Evolutionary conservation across 2,888 invertebrate species (phyloP).

Genomic region (Anthoptus insignis): DNA sequence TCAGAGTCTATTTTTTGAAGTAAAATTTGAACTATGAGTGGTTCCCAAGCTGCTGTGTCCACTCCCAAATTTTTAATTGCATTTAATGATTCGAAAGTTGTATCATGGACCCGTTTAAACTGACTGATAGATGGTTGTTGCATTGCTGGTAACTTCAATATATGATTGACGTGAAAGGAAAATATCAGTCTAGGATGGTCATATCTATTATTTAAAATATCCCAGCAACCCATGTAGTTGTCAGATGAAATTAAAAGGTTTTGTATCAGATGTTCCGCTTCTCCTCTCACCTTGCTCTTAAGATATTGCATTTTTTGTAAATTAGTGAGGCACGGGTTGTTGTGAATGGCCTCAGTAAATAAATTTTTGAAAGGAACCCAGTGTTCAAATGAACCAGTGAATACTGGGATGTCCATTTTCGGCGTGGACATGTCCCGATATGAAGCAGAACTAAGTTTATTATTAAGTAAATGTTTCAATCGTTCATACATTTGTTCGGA

Average conservation of each 20-base stretch:
- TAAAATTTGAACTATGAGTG: conserved; percentile 21
- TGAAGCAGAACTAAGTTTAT: no score
- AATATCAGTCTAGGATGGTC: conserved; percentile 12
- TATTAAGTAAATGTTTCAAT: conserved; percentile 11
- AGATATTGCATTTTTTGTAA: conserved; percentile 51
- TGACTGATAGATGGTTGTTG: conserved; percentile 17
- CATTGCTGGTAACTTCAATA: conserved; percentile 47
- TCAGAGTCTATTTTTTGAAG: conserved; percentile 20
- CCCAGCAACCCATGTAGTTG: conserved; percentile 43
- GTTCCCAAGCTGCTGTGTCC: conserved; percentile 8
- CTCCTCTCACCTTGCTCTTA: conserved; percentile 44
- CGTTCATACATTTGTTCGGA: conserved; percentile 9
- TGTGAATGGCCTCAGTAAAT: conserved; percentile 45
- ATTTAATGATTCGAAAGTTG: conserved; percentile 19
- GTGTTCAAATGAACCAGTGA: conserved; percentile 40
- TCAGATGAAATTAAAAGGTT: conserved; percentile 48
- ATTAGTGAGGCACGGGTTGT: conserved; percentile 33
- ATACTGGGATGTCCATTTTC: conserved; percentile 10
- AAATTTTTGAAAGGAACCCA: conserved; percentile 44
- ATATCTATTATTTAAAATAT: conserved; percentile 36
- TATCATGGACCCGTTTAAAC: conserved; percentile 14
- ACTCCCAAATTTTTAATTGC: conserved; percentile 22
- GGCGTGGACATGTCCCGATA: conserved; percentile 41
- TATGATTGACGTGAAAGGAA: conserved; percentile 31
- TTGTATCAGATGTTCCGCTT: conserved; percentile 49